A percentile compares a stretch with the other conserved stretches of the same genome.
Evolutionary conservation across 64 coral and sea anemone genomes (phyloP).

Genomic region (Catalaphyllia jardinei): DNA sequence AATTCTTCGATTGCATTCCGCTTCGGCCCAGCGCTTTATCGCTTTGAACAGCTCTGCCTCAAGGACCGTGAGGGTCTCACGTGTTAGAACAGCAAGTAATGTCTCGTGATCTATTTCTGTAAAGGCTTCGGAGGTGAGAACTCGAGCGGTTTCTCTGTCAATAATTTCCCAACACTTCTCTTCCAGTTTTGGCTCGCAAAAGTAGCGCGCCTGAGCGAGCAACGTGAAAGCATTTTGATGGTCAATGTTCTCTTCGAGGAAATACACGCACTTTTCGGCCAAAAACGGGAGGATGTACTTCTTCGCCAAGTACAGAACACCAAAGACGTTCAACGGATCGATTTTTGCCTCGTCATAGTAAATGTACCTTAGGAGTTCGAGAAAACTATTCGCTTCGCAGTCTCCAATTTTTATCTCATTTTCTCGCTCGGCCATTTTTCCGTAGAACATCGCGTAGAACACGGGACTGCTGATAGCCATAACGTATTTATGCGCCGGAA

Average conservation of each 20-base stretch:
- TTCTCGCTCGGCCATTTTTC: constrained; percentile 48
- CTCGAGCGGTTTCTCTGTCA: constrained; percentile 77
- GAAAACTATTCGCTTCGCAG: constrained; percentile 54
- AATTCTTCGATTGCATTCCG: constrained; percentile 70
- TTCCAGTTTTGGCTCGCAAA: constrained; percentile 72
- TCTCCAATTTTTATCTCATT: constrained; percentile 47
- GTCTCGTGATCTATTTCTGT: constrained; percentile 69
- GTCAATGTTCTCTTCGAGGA: constrained; percentile 78
- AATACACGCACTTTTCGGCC: constrained; percentile 74
- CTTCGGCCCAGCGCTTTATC: constrained; percentile 78
- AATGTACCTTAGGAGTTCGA: constrained; percentile 59
- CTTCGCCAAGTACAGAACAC: constrained; percentile 85
- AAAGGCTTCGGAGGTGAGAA: constrained; percentile 78
- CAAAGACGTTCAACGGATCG: constrained; percentile 73
- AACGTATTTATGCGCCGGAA: constrained; percentile 59
- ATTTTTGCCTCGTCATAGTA: constrained; percentile 82
- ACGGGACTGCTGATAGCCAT: constrained; percentile 67
- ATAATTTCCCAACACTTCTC: constrained; percentile 91
- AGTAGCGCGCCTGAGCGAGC: constrained; percentile 82
- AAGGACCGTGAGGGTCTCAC: constrained; percentile 72
- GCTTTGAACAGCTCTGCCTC: constrained; percentile 86
- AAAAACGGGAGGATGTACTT: constrained; percentile 91
- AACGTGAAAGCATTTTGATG: constrained; percentile 85
- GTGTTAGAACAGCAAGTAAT: constrained; percentile 65
- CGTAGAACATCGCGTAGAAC: constrained; percentile 68